These are phyloP conservation scores for Neoscelio sp. DNA, from an alignment of 2,888 invertebrate genomes.

Conservation along the genomic window DNA sequence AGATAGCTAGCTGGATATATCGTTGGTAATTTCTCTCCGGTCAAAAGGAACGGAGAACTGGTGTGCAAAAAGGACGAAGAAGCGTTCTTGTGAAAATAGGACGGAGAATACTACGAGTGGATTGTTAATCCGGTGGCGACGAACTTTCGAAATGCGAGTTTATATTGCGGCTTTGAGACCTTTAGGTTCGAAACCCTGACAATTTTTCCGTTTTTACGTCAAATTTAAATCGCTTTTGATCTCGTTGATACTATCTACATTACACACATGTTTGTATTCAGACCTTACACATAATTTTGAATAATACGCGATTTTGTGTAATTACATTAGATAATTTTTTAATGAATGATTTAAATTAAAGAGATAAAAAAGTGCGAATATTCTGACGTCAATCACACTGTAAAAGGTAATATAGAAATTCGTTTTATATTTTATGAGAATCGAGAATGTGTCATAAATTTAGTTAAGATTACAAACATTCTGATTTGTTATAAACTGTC, in stretches of 20 bases:
- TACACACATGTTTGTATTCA: not conserved
- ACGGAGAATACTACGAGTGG: slow-evolving; percentile 22
- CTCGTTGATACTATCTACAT: not conserved
- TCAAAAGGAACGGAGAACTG: slow-evolving; percentile 36
- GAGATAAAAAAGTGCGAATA: no score
- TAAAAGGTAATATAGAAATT: no score
- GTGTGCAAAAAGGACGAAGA: slow-evolving; percentile 21
- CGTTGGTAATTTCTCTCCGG: slow-evolving; percentile 70
- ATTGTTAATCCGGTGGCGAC: slow-evolving; percentile 61
- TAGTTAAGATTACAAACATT: no score
- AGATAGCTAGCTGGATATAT: slow-evolving; percentile 71
- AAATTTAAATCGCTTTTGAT: slow-evolving; percentile 5
- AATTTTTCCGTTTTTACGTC: slow-evolving; percentile 20
- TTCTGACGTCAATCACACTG: no score
- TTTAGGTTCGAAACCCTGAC: slow-evolving; percentile 13
- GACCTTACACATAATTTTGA: no score
- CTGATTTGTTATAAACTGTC: no score
- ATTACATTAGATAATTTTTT: no score
- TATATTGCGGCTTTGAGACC: slow-evolving; percentile 44
- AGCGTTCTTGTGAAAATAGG: slow-evolving; percentile 17
- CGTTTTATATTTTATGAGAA: no score
- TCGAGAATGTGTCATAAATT: no score
- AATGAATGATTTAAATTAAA: no score
- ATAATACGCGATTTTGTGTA: no score
- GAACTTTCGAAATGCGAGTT: slow-evolving; percentile 62